Conservation (phyloP, 2,797 vertebrate genomes). For the Aplochiton taeniatus region DNA sequence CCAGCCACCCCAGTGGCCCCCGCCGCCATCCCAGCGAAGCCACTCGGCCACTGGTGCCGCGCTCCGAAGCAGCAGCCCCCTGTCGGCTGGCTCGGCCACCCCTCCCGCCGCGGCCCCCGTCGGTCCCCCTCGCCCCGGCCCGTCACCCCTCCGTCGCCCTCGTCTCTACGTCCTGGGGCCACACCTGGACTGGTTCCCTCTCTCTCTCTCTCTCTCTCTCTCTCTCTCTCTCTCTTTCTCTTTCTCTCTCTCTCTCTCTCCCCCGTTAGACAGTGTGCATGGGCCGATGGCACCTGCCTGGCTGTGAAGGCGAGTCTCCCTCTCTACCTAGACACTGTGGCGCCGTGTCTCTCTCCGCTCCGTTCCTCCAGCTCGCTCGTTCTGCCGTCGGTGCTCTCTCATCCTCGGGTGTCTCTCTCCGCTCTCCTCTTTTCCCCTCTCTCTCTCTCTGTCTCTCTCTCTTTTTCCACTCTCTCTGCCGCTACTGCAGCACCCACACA, state of each 20-base stretch:
- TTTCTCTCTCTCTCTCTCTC: slow-evolving; percentile 19
- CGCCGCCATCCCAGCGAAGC: slow-evolving; percentile 79
- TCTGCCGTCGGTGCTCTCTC: slow-evolving; percentile 29
- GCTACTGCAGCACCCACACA: slow-evolving; percentile 81
- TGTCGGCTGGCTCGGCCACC: slow-evolving; percentile 72
- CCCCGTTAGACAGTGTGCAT: background rate
- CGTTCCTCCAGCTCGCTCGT: slow-evolving; percentile 34
- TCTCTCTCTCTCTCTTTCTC: background rate
- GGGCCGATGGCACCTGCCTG: too few relatives aligned
- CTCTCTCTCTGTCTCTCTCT: slow-evolving; percentile 19
- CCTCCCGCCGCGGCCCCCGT: slow-evolving; percentile 60
- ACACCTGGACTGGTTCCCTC: slow-evolving; percentile 10
- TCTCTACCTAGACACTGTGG: background rate
- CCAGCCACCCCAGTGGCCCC: slow-evolving; percentile 72
- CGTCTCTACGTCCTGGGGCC: slow-evolving; percentile 18
- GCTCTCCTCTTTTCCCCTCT: background rate
- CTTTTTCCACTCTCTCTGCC: slow-evolving; percentile 19
- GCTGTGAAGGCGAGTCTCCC: background rate
- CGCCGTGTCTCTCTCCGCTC: background rate
- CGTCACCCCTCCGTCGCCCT: slow-evolving; percentile 24
- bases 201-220: background rate
- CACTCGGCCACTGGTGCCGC: slow-evolving; percentile 75
- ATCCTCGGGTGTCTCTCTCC: slow-evolving; percentile 20
- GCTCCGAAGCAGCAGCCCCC: slow-evolving; percentile 68
- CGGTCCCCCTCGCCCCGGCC: slow-evolving; percentile 46